Conservation (phyloP, 2,888 invertebrate species). For the Macrophya annulata region DNA sequence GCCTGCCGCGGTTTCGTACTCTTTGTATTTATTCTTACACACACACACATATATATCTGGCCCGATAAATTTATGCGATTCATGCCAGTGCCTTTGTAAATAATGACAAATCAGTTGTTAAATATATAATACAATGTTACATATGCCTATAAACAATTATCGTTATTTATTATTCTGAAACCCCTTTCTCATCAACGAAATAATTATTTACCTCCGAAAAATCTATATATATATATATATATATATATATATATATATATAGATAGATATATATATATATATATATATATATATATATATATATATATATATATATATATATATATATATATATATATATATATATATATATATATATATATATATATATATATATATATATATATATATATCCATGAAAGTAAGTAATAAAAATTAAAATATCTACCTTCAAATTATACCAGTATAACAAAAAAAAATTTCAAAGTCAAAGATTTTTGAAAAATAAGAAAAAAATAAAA, state of each 20-base stretch:
- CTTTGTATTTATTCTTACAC: constrained; percentile 28
- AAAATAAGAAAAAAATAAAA: neutral
- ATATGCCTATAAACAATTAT: constrained; percentile 55
- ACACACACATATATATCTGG: neutral
- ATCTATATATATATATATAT: too few relatives aligned
- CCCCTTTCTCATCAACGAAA: neutral
- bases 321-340: too few relatives aligned
- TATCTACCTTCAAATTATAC: neutral
- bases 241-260: too few relatives aligned
- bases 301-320: too few relatives aligned
- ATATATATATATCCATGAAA: too few relatives aligned
- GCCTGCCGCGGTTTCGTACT: constrained; percentile 31
- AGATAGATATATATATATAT: too few relatives aligned
- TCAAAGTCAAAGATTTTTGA: neutral
- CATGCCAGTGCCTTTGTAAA: constrained; percentile 72
- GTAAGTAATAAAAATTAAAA: neutral
- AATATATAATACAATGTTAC: constrained; percentile 74
- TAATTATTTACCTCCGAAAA: neutral
- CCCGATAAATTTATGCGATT: constrained; percentile 35
- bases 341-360: too few relatives aligned
- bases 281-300: too few relatives aligned
- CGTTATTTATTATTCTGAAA: constrained; percentile 4
- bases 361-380: too few relatives aligned
- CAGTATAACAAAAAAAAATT: neutral
- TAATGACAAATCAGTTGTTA: constrained; percentile 71